phyloP scores from a whole-genome alignment of 1,140 invertebrate genomes.

The Aphidius gifuensis region DNA sequence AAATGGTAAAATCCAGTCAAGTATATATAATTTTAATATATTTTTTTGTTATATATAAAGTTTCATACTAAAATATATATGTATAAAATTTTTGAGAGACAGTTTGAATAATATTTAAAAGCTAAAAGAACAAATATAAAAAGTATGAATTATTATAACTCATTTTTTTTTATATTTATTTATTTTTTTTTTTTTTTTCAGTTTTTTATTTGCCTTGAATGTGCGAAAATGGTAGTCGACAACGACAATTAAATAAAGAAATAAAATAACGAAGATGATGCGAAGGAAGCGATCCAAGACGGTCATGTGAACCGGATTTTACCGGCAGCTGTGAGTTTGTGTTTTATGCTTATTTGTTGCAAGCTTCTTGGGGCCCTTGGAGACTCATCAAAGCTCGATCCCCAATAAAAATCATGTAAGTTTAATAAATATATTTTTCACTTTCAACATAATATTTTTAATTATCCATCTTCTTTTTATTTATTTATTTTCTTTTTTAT shows the following conservation, averaged over 20 bases:
- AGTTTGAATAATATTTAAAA: not conserved
- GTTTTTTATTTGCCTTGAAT: too few species aligned
- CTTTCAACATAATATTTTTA: not conserved
- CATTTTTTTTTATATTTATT: too few species aligned
- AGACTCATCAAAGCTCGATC: too few species aligned
- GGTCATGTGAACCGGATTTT: conserved; percentile 44
- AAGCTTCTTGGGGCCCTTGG: too few species aligned
- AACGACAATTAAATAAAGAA: conserved; percentile 16
- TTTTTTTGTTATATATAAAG: conserved; percentile 5
- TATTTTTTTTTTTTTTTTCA: too few species aligned
- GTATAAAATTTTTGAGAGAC: not conserved
- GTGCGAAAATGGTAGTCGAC: not conserved
- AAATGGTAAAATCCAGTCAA: not conserved
- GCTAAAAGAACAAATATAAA: conserved; percentile 1
- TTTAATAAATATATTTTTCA: not conserved
- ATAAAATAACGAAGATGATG: conserved; percentile 5
- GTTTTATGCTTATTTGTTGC: not conserved
- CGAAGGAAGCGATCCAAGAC: conserved; percentile 20
- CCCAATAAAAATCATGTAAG: not conserved
- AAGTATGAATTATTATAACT: not conserved
- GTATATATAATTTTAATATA: not conserved
- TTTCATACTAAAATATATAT: not conserved
- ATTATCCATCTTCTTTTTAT: not conserved
- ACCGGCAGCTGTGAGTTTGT: conserved; percentile 23
- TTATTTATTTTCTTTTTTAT: not conserved